These are phyloP conservation scores for Lepisosteus osseus DNA, from an alignment of 2,113 vertebrate genomes.

Conservation along the genomic window DNA sequence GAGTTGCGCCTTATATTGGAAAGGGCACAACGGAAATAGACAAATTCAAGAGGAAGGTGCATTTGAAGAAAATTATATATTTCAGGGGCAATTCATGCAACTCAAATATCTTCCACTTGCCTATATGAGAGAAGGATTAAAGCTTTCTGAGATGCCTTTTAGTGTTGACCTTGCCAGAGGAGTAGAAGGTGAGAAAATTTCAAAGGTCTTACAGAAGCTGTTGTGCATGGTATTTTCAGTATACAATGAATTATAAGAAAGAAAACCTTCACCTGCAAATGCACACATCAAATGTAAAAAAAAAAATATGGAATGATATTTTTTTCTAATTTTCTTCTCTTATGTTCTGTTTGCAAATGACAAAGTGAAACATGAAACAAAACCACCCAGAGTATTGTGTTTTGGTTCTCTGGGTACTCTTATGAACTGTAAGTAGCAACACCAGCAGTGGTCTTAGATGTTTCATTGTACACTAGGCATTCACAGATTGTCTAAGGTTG, in stretches of 20 bases:
- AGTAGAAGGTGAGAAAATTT: slow-evolving; percentile 37
- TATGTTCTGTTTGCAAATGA: too few species aligned
- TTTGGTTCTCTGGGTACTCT: too few species aligned
- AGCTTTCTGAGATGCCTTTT: slow-evolving; percentile 47
- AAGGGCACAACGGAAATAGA: slow-evolving; percentile 53
- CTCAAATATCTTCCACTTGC: slow-evolving; percentile 28
- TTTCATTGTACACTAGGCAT: too few species aligned
- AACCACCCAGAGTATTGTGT: too few species aligned
- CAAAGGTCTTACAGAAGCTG: slow-evolving; percentile 43
- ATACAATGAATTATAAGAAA: slow-evolving; percentile 32
- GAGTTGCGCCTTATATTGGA: slow-evolving; percentile 53
- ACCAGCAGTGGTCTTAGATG: too few species aligned
- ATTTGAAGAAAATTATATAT: slow-evolving; percentile 67
- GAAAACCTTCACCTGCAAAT: too few species aligned
- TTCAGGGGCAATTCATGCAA: slow-evolving; percentile 39
- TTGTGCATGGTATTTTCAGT: slow-evolving; percentile 44
- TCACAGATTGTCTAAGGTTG: too few species aligned
- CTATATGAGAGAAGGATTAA: slow-evolving; percentile 25
- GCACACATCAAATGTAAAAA: too few species aligned
- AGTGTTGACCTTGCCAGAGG: slow-evolving; percentile 53
- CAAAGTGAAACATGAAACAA: too few species aligned
- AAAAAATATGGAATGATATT: too few species aligned
- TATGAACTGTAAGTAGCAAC: too few species aligned
- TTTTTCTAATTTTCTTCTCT: too few species aligned
- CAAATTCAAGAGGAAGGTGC: slow-evolving; percentile 50